Evolutionary conservation across 2,888 invertebrate genomes (phyloP).

Genomic region (Glomeris marginata): DNA sequence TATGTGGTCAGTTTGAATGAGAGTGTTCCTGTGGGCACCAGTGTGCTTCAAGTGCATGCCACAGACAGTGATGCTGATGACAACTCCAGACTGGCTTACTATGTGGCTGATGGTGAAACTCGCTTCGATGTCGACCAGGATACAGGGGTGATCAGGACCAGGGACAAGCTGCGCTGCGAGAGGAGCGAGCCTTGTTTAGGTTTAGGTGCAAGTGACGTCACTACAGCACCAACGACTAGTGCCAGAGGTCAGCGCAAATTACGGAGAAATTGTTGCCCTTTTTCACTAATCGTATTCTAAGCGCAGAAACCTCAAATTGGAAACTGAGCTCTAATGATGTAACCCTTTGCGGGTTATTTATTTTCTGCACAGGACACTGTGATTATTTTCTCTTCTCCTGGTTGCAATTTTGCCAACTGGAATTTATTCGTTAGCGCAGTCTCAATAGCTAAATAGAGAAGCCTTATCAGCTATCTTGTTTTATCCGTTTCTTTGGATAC

Average conservation of each 20-base stretch:
- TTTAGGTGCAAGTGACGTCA: conserved; percentile 5
- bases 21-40: conserved; percentile 77
- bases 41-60: conserved; percentile 79
- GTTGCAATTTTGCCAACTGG: too few relatives aligned
- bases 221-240: conserved; percentile 9
- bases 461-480: too few relatives aligned
- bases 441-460: too few relatives aligned
- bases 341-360: too few relatives aligned
- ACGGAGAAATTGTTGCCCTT: conserved; percentile 3
- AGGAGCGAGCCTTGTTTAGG: conserved; percentile 8
- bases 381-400: too few relatives aligned
- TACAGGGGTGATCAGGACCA: conserved; percentile 74
- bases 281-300: too few relatives aligned
- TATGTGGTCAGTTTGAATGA: conserved; percentile 86
- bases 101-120: conserved; percentile 63
- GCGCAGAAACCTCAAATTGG: too few relatives aligned
- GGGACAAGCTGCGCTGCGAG: conserved; percentile 58
- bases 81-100: conserved; percentile 83
- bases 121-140: conserved; percentile 86
- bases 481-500: too few relatives aligned
- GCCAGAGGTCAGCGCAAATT: conserved; percentile 19
- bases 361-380: too few relatives aligned
- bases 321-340: too few relatives aligned
- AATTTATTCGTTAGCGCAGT: too few relatives aligned
- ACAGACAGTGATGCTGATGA: conserved; percentile 86